These are phyloP conservation scores for Hesperia comma DNA, from an alignment of 2,888 invertebrate species.

Conservation along the genomic window DNA sequence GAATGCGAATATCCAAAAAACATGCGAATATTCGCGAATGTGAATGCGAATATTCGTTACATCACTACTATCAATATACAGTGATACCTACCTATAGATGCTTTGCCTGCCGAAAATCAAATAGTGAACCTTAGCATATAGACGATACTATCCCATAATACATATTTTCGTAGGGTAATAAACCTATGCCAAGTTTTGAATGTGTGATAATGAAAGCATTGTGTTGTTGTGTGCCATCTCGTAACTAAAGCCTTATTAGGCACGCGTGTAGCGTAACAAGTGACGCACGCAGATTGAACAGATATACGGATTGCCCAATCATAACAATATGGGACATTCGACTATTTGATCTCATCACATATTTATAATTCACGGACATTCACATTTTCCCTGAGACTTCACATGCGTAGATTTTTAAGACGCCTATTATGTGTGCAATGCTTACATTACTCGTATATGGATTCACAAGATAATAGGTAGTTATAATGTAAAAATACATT, in stretches of 20 bases:
- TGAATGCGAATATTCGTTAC: too few relatives aligned
- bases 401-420: not conserved
- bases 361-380: not conserved
- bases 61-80: too few relatives aligned
- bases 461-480: not conserved
- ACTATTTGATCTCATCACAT: not conserved
- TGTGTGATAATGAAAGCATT: constrained; percentile 4
- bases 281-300: constrained; percentile 18
- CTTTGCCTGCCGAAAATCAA: too few relatives aligned
- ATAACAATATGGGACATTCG: constrained; percentile 1
- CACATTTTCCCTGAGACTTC: not conserved
- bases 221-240: constrained; percentile 5
- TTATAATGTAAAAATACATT: not conserved
- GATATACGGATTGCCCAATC: constrained; percentile 8
- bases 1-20: too few relatives aligned
- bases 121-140: too few relatives aligned
- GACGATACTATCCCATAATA: too few relatives aligned
- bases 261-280: constrained; percentile 16
- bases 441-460: not conserved
- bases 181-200: not conserved
- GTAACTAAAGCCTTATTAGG: constrained; percentile 18
- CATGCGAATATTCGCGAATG: too few relatives aligned
- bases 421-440: not conserved
- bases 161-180: not conserved
- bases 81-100: too few relatives aligned